Conservation (phyloP, 2,113 vertebrate species). For the Empidonax alnorum region DNA sequence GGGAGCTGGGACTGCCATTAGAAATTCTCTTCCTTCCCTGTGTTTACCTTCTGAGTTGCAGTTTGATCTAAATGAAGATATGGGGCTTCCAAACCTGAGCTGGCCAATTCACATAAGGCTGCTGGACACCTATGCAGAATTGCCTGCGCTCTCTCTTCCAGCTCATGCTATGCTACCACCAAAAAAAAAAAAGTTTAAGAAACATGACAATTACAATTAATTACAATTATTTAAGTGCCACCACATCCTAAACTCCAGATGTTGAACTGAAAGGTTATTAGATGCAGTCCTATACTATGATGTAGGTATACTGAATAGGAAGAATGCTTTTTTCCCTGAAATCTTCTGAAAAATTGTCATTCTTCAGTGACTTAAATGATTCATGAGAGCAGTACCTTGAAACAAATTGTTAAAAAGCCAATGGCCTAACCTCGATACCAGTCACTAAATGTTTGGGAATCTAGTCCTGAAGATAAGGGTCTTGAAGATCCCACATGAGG, state of each 20-base stretch:
- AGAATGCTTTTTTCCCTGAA: neutral
- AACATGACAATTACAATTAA: too few species aligned
- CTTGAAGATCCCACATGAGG: neutral
- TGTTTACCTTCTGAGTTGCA: neutral
- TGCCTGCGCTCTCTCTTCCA: neutral
- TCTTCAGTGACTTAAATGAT: neutral
- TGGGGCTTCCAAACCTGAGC: accelerated
- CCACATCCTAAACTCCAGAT: neutral
- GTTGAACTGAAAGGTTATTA: neutral
- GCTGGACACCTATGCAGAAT: neutral
- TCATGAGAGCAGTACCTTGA: neutral
- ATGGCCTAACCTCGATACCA: neutral
- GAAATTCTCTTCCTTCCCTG: neutral
- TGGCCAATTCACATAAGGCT: neutral
- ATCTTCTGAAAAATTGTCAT: neutral
- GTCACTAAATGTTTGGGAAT: neutral
- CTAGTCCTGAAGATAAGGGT: neutral
- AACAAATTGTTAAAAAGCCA: neutral
- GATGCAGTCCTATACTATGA: neutral
- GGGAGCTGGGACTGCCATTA: neutral
- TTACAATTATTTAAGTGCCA: neutral
- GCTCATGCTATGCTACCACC: neutral
- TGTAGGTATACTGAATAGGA: neutral
- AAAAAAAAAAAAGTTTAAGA: neutral
- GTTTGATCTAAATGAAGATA: neutral